Percentiles rank a stretch among this genome's conserved stretches.
These are phyloP conservation scores for Rhamnusium bicolor DNA, from an alignment of 2,888 invertebrate species.

Conservation along the genomic window DNA sequence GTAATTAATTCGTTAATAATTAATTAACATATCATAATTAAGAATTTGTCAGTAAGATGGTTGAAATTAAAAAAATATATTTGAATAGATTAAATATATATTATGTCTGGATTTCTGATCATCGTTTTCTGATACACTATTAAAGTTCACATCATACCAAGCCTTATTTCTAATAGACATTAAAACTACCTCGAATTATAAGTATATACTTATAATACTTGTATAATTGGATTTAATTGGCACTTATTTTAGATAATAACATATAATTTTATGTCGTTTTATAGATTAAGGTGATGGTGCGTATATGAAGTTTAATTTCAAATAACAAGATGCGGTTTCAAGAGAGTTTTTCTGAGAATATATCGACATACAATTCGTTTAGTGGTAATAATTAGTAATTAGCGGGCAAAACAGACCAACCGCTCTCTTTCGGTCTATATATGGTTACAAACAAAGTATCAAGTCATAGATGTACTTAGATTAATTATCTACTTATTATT, in stretches of 20 bases:
- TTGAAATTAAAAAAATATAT: too few relatives aligned
- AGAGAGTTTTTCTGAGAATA: constrained; percentile 31
- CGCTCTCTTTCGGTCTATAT: constrained; percentile 31
- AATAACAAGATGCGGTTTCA: constrained; percentile 12
- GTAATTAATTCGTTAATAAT: too few relatives aligned
- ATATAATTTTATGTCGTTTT: constrained; percentile 24
- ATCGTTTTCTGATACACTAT: neutral
- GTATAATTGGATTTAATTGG: constrained; percentile 30
- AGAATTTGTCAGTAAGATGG: too few relatives aligned
- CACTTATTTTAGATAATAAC: constrained; percentile 26
- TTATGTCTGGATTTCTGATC: too few relatives aligned
- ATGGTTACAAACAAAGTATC: constrained; percentile 34
- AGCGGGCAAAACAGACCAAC: constrained; percentile 22
- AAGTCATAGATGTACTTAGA: constrained; percentile 37
- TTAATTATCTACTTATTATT: constrained; percentile 37
- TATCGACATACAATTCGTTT: constrained; percentile 27
- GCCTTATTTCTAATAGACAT: neutral
- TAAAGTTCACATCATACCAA: neutral
- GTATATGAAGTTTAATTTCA: constrained; percentile 34
- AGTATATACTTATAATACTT: constrained; percentile 9
- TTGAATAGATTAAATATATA: neutral
- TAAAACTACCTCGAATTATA: constrained; percentile 12
- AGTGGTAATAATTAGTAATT: constrained; percentile 30
- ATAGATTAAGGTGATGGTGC: constrained; percentile 24
- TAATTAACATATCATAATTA: too few relatives aligned